Conservation (phyloP, 2,888 invertebrate species). For the Lasioglossum marginatum region DNA sequence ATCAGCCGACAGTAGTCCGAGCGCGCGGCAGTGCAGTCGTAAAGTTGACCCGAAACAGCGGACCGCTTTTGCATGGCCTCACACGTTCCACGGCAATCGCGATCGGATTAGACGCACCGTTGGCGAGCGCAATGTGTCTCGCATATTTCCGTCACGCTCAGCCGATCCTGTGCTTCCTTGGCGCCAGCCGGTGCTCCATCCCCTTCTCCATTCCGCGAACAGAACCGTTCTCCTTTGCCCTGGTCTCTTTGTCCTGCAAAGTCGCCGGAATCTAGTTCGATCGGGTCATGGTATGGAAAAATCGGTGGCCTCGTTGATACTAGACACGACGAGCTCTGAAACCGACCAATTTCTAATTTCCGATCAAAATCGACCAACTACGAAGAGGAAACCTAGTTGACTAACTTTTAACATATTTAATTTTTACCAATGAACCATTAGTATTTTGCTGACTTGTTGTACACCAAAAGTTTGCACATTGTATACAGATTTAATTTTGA, state of each 20-base stretch:
- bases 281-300: constrained; percentile 33
- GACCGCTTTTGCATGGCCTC: constrained; percentile 64
- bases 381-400: no score
- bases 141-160: constrained; percentile 82
- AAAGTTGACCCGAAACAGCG: constrained; percentile 61
- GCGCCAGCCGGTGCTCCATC: constrained; percentile 69
- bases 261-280: constrained; percentile 42
- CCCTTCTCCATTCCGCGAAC: constrained; percentile 15
- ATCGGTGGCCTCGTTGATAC: constrained; percentile 7
- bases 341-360: neutral
- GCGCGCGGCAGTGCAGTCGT: constrained; percentile 44
- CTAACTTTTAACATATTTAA: no score
- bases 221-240: constrained; percentile 18
- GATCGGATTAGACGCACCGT: constrained; percentile 75
- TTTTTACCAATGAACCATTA: no score
- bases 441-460: no score
- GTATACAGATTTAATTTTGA: no score
- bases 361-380: neutral
- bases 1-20: constrained; percentile 9
- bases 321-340: neutral
- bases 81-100: constrained; percentile 68
- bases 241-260: constrained; percentile 1
- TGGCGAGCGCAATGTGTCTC: constrained; percentile 80
- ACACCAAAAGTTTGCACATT: no score
- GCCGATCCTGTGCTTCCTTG: constrained; percentile 72